Base-by-base conservation (phyloP, 2,113 vertebrate species). In the Diglossa brunneiventris region DNA sequence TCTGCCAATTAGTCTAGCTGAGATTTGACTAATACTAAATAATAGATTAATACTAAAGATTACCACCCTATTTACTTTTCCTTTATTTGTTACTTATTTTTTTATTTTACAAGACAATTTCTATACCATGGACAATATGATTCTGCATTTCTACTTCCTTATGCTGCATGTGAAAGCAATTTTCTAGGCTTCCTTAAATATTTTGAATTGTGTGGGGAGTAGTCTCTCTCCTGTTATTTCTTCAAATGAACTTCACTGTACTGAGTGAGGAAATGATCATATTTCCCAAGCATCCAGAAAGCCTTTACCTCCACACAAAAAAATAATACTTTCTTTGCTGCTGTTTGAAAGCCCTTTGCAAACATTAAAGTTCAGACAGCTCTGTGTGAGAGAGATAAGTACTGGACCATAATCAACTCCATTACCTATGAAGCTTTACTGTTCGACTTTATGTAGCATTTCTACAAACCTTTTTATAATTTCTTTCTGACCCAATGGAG, bases 341-440 rank as follows among this genome's bases (percentile, higher is more conserved):
- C 62, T 86, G 18, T 87, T 73, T 91, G 77, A 56, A 92, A 94
- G n/a, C 56, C 75, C 31, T 82, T 78, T 82, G 53, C 69, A 75
- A 96, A 89, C 66, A 91, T 72, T 90, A 39, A 67, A 92, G 59
- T 81, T 63, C 89, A 72, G 91, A 68, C 44, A 76, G 22, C 44
- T 67, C 77, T 89, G 87, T 87, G 24, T 75, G 74, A 79, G 77
- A 67, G 56, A 94, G 81, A 84, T 87, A 95, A 94, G 66, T 94
- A 73, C 77, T 72, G 74, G 49, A 79, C 77, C 63, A 72, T 64
- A 87, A 89, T 92, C 79, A 89, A 84, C 49, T 87, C 62, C 49
- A 79, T 84, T 95, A 81, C 77, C 77, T 89, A 30, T 58, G 66
- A 83, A 87, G 49, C 73, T 72, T 86, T 72, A 63, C 73, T 78